Base-by-base conservation (phyloP, 2,113 vertebrate species). In the Channa argus region DNA sequence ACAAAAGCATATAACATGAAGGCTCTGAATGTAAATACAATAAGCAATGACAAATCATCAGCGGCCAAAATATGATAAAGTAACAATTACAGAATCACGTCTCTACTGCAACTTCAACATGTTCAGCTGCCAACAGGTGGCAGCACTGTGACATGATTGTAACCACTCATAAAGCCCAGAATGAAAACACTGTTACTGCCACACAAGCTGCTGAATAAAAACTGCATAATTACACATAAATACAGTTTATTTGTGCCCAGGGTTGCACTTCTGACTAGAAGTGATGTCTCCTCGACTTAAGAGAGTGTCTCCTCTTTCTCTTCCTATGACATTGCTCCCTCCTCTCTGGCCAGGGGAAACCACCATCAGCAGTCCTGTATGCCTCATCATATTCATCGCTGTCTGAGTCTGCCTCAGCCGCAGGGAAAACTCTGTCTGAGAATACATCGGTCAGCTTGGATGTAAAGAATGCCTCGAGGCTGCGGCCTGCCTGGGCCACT, bases 401-500 rank as follows among this genome's bases (percentile, higher is more conserved):
- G 83, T 99, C 98, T 1, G 97, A 97, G 71, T 98, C 96, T 0
- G 94, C 95, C n/a, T 94, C 93, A 2, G 90, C 55, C 0, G 79
- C 91, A 2, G 95, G 90, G 83, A 96, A 99, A 78, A 97, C 91
- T 37, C 97, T 96, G 71, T 92, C 95, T 24, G 24, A 24, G 24
- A 24, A 24, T 24, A 24, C 24, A 24, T 24, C 24, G 1, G 24
- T 24, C 71, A 99, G 85, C 87, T 95, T 96, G 62, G 93, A 91
- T 66, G 94, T 93, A 89, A 99, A 98, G 87, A 97, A 97, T 0
- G 92, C 74, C 83, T 96, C 95, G n/a, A 99, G 92, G 91, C 95
- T 97, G 66, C 91, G 92, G 10, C 98, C 98, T 5, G 98, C 98
- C 78, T 98, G 97, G 14, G 97, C 98, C 54, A 99, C 97, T 91